A percentile compares a stretch with the other conserved stretches of the same genome.
phyloP scores from a whole-genome alignment of 2,888 invertebrate genomes.

The Theodoxus fluviatilis region DNA sequence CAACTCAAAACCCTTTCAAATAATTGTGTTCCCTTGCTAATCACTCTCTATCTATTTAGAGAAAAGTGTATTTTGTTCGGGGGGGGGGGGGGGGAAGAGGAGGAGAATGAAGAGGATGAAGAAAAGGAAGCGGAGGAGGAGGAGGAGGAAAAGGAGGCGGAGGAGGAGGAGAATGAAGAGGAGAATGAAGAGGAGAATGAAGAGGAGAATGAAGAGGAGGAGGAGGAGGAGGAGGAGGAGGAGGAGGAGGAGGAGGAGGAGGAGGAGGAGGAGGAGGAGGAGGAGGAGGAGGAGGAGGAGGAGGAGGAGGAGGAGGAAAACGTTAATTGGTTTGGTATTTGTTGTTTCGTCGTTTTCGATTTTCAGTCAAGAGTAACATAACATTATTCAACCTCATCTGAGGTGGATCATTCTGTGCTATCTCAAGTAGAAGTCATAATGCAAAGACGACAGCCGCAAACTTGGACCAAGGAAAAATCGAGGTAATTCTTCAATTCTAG shows the following conservation, averaged over 20 bases:
- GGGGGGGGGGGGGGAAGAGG: background rate
- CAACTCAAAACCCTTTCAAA: background rate
- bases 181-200: slow-evolving; percentile 13
- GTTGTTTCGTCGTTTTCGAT: background rate
- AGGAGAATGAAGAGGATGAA: background rate
- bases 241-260: slow-evolving; percentile 8
- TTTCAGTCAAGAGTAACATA: no score
- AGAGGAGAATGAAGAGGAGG: background rate
- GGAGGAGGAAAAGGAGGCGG: background rate
- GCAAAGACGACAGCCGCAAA: no score
- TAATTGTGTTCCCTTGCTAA: background rate
- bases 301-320: background rate
- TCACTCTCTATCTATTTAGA: background rate
- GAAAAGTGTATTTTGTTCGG: background rate
- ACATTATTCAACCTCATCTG: no score
- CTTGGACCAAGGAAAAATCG: no score
- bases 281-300: background rate
- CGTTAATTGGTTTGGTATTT: no score
- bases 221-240: slow-evolving; percentile 9
- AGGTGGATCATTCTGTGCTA: no score
- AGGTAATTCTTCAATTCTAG: no score
- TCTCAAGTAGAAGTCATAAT: no score
- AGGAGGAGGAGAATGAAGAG: slow-evolving; percentile 2
- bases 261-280: slow-evolving; percentile 1
- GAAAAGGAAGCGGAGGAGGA: background rate